Evolutionary conservation across 2,113 vertebrate genomes (phyloP).

Genomic region (Turnix velox): DNA sequence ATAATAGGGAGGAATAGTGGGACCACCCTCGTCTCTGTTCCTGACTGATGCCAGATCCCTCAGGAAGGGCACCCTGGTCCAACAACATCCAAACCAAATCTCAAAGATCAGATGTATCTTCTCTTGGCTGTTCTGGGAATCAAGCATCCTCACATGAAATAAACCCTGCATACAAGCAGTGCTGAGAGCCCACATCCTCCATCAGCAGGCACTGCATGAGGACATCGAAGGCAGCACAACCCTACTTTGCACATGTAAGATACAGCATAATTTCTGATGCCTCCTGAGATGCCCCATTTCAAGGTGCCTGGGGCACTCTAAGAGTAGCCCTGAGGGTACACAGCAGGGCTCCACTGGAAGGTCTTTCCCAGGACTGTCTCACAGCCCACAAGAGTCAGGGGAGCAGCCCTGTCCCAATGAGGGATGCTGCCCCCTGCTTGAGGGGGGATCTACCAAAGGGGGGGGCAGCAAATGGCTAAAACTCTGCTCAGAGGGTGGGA

Average conservation of each 20-base stretch:
- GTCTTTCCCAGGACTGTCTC: not conserved
- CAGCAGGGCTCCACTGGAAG: not conserved
- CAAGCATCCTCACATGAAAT: not conserved
- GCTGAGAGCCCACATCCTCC: not conserved
- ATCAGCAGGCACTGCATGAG: rapidly evolving
- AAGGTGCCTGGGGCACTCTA: not conserved
- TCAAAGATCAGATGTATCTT: not conserved
- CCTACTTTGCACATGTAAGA: not conserved
- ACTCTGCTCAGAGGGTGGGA: not conserved
- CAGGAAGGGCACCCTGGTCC: no score
- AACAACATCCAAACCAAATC: not conserved
- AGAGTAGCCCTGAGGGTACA: not conserved
- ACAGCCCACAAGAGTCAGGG: not conserved
- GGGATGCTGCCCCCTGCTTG: not conserved
- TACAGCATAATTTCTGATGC: not conserved
- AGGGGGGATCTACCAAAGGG: not conserved
- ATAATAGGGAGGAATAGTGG: not conserved
- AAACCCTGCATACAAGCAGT: not conserved
- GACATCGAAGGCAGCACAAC: rapidly evolving
- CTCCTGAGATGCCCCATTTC: not conserved
- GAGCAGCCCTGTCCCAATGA: not conserved
- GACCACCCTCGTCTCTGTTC: not conserved
- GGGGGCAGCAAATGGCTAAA: not conserved
- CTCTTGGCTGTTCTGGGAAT: not conserved
- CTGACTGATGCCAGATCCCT: rapidly evolving